Base-by-base conservation (phyloP, 2,888 invertebrate species). In the Seira ritae region DNA sequence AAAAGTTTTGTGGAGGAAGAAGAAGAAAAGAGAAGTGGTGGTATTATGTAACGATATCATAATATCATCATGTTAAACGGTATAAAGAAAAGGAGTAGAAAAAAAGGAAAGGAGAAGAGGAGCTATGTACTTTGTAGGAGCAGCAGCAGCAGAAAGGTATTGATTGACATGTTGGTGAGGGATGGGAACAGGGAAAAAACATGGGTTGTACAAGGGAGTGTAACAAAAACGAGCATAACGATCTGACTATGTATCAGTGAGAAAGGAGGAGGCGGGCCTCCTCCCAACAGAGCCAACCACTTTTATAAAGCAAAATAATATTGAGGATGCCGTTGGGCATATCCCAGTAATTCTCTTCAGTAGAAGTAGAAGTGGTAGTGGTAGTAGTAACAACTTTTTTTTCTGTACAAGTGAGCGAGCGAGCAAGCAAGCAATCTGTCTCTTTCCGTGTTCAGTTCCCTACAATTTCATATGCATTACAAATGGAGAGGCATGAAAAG, bases 131-230 rank as follows among this genome's bases (percentile, higher is more conserved):
- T n/a, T n/a, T n/a, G n/a, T n/a, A n/a, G n/a, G n/a, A n/a, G n/a
- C n/a, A n/a, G n/a, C n/a, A n/a, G n/a, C n/a, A n/a, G n/a, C n/a
- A n/a, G n/a, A n/a, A n/a, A n/a, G 84, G 82, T 87, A 87, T 87
- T 86, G 87, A 86, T 88, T 88, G 87, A 87, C 87, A 86, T 86
- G 86, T 87, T 84, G 87, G 88, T 86, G 88, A 88, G 86, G 85
- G 87, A 87, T 86, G 86, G 86, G n/a, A n/a, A n/a, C 83, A 86
- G 81, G 75, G 80, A 85, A n/a, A 81, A 76, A 87, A 87, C 87
- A 88, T 87, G 86, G 87, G 87, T 86, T 86, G 87, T 87, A 88
- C 86, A 88, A 87, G 87, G 88, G 86, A 88, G 86, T 88, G 86
- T 87, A 88, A 87, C 86, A 88, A 86, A 86, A n/a, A 85, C 86